phyloP scores from a whole-genome alignment of 2,888 invertebrate species.

The Gymnoscelis rufifasciata region DNA sequence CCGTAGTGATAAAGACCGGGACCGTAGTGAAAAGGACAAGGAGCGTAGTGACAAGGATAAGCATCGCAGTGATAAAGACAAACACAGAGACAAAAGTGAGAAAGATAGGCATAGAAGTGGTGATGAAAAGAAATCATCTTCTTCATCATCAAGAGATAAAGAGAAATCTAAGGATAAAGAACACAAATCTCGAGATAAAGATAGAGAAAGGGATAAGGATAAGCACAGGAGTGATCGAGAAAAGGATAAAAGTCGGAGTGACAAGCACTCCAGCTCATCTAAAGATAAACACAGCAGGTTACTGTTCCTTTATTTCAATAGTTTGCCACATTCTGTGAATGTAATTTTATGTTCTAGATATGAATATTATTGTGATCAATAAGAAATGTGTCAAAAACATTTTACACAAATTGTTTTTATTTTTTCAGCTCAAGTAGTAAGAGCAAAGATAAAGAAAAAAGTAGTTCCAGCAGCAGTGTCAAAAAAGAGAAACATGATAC shows the following conservation, averaged over 20 bases:
- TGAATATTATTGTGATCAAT: too few species aligned
- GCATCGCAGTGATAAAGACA: conserved; percentile 47
- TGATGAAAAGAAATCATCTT: conserved; percentile 53
- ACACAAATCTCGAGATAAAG: conserved; percentile 64
- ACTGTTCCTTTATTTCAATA: neutral
- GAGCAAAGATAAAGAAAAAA: conserved; percentile 51
- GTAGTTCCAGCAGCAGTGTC: conserved; percentile 40
- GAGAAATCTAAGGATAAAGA: conserved; percentile 69
- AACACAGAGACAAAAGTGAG: conserved; percentile 42
- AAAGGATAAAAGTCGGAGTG: conserved; percentile 62
- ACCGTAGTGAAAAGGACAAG: conserved; percentile 47
- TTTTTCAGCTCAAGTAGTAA: conserved; percentile 56
- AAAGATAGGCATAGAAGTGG: conserved; percentile 64
- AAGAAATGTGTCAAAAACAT: too few species aligned
- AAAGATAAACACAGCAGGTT: conserved; percentile 81
- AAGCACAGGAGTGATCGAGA: conserved; percentile 55
- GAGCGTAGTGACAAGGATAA: conserved; percentile 48
- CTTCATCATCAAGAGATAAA: conserved; percentile 55
- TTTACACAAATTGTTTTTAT: neutral
- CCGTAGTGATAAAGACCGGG: conserved; percentile 46
- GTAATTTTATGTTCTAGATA: too few species aligned
- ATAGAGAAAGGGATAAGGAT: conserved; percentile 56
- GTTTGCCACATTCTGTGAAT: too few species aligned
- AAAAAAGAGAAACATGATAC: conserved; percentile 50
- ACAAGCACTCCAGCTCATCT: conserved; percentile 62